phyloP scores from a whole-genome alignment of 2,113 vertebrate species.

The Poecilia latipinna region DNA sequence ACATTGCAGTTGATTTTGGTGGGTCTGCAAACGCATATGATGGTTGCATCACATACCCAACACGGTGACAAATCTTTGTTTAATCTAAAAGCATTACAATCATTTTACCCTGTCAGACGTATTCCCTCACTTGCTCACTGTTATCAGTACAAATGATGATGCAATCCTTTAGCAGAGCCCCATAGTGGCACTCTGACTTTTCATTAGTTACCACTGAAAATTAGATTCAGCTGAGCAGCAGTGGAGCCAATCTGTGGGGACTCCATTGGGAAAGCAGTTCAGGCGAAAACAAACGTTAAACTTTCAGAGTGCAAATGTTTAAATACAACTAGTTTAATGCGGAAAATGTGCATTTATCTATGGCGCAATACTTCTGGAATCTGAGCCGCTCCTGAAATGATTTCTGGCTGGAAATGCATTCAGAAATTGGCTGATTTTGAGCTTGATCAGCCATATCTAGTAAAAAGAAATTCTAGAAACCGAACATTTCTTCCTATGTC shows the following conservation, averaged over 20 bases:
- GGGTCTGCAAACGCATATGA: background rate
- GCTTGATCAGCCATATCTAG: no score
- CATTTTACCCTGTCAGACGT: background rate
- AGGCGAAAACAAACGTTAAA: background rate
- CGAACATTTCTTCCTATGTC: background rate
- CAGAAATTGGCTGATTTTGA: background rate
- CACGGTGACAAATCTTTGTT: background rate
- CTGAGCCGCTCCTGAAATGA: background rate
- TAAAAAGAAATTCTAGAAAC: background rate
- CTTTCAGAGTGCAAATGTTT: background rate
- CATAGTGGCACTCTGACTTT: background rate
- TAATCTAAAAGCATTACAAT: background rate
- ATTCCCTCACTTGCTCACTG: background rate
- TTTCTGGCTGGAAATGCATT: background rate
- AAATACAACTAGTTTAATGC: background rate
- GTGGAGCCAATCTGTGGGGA: background rate
- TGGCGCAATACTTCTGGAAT: no score
- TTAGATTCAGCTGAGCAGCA: background rate
- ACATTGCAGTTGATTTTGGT: background rate
- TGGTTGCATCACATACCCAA: background rate
- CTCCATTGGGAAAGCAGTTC: background rate
- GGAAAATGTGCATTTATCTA: background rate
- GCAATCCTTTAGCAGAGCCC: slow-evolving; percentile 2
- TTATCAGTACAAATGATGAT: background rate
- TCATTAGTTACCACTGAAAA: background rate